Evolutionary conservation across 2,797 vertebrate species (phyloP).

Genomic region (Nyctibius grandis): DNA sequence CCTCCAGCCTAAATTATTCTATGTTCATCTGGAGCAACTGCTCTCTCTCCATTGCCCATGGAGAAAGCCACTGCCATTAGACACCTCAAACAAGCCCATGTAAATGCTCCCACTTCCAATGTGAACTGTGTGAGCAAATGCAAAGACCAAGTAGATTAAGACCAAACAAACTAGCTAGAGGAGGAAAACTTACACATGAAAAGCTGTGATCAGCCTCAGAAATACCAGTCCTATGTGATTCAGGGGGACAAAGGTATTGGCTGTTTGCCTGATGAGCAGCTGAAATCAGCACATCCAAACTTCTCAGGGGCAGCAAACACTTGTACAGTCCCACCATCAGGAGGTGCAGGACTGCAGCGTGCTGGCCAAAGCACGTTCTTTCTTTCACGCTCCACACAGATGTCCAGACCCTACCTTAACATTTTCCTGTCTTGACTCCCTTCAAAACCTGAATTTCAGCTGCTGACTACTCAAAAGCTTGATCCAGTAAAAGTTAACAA

Average conservation of each 20-base stretch:
- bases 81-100: background rate
- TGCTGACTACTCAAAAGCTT: background rate
- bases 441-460: background rate
- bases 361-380: background rate
- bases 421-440: background rate
- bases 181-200: background rate
- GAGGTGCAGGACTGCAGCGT: background rate
- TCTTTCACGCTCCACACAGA: background rate
- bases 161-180: background rate
- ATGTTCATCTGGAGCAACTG: background rate
- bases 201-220: background rate
- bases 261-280: background rate
- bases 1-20: background rate
- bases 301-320: background rate
- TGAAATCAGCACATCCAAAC: background rate
- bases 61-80: background rate
- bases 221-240: background rate
- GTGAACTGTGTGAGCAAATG: background rate
- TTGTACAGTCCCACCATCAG: background rate
- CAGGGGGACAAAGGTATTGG: background rate
- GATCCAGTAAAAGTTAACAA: background rate
- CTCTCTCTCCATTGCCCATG: background rate
- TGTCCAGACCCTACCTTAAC: background rate
- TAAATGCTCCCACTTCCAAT: background rate
- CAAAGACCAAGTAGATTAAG: background rate